A percentile compares a stretch with the other conserved stretches of the same genome.
These are phyloP conservation scores for Drosophila austrosaltans DNA, from an alignment of 2,888 invertebrate genomes.

Conservation along the genomic window DNA sequence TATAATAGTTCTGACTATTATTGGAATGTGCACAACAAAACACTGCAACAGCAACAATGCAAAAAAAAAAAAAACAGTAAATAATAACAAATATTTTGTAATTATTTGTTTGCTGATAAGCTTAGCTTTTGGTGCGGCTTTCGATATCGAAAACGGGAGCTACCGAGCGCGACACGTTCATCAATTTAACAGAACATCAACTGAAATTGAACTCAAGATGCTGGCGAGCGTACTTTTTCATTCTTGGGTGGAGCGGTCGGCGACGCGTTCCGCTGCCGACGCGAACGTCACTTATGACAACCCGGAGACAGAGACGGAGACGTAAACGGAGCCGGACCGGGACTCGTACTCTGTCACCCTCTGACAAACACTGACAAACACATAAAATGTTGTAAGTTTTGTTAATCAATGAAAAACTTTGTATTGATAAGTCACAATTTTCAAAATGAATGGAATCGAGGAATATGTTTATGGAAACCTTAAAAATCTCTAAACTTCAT, in stretches of 20 bases:
- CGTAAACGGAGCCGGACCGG: neutral
- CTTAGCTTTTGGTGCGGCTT: neutral
- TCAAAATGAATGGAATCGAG: too few relatives aligned
- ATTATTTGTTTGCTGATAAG: constrained; percentile 34
- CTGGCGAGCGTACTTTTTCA: constrained; percentile 56
- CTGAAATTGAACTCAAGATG: constrained; percentile 78
- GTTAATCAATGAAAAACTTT: too few relatives aligned
- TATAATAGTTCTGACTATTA: neutral
- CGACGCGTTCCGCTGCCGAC: constrained; percentile 24
- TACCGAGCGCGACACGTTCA: constrained; percentile 72
- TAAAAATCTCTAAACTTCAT: too few relatives aligned
- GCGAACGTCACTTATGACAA: constrained; percentile 32
- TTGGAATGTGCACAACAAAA: neutral
- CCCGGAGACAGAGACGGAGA: constrained; percentile 17
- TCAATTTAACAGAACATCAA: constrained; percentile 78
- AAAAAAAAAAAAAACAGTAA: neutral
- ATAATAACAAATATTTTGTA: constrained; percentile 5
- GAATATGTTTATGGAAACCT: too few relatives aligned
- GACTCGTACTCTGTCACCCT: constrained; percentile 1
- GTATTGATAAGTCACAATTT: too few relatives aligned
- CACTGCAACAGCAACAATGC: neutral
- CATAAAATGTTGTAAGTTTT: neutral
- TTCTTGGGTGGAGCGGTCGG: constrained; percentile 66
- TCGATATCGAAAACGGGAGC: constrained; percentile 39
- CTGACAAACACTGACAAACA: neutral